phyloP scores from a whole-genome alignment of 2,113 vertebrate species.

The Puffinus mauretanicus region DNA sequence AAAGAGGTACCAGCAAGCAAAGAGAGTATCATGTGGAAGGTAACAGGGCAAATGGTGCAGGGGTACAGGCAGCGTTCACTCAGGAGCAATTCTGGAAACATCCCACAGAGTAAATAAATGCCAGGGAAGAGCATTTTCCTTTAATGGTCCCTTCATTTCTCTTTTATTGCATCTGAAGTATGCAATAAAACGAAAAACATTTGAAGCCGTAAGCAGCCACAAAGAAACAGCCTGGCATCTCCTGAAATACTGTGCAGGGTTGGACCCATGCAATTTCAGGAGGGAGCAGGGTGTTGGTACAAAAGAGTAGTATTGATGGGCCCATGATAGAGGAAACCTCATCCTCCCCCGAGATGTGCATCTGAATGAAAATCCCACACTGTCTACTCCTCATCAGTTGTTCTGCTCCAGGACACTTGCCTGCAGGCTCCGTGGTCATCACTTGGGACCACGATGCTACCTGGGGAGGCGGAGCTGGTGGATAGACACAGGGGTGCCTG shows the following conservation, averaged over 20 bases:
- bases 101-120: background rate
- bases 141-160: background rate
- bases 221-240: background rate
- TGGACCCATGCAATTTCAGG: background rate
- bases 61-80: background rate
- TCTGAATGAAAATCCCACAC: background rate
- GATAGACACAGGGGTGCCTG: background rate
- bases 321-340: background rate
- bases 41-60: background rate
- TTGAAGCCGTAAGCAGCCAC: background rate
- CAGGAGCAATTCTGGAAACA: background rate
- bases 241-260: background rate
- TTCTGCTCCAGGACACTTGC: background rate
- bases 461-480: background rate
- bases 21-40: background rate
- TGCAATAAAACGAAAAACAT: slow-evolving; percentile 4
- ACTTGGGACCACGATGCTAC: accelerated
- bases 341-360: accelerated
- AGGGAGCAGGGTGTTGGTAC: background rate
- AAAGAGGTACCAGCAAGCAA: background rate
- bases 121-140: background rate
- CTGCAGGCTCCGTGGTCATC: background rate
- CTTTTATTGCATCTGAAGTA: slow-evolving; percentile 4
- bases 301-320: background rate
- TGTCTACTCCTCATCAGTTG: background rate